phyloP scores from a whole-genome alignment of 2,888 invertebrate genomes.

The Scaptomyza cyrtandrae region DNA sequence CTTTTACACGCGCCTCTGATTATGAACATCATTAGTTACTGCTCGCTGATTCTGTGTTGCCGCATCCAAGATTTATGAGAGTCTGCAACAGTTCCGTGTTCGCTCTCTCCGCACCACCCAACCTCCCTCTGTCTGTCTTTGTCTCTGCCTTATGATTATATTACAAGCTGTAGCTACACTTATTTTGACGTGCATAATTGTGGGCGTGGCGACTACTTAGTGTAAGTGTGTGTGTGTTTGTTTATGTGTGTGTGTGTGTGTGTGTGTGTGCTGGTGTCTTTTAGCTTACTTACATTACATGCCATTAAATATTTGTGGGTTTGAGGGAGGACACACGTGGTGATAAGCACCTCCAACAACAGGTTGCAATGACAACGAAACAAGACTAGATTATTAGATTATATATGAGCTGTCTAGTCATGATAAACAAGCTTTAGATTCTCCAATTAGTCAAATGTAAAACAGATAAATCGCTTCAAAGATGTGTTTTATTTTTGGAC shows the following conservation, averaged over 20 bases:
- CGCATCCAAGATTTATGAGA: constrained; percentile 65
- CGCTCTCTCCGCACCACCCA: too few relatives aligned
- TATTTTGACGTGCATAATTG: constrained; percentile 78
- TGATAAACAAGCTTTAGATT: constrained; percentile 2
- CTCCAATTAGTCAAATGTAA: constrained; percentile 1
- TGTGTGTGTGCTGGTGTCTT: constrained; percentile 6
- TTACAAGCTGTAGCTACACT: constrained; percentile 69
- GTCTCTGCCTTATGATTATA: constrained; percentile 23
- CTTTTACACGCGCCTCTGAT: constrained; percentile 77
- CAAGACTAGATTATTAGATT: background rate
- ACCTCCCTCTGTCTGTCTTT: background rate
- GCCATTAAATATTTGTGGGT: background rate
- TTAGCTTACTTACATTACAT: constrained; percentile 12
- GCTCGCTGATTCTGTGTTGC: constrained; percentile 52
- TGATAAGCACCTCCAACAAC: constrained; percentile 32
- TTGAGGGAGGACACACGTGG: constrained; percentile 19
- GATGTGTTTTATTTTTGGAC: background rate
- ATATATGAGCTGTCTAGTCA: constrained; percentile 3
- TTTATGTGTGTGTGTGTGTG: constrained; percentile 15
- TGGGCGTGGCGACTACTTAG: constrained; percentile 43
- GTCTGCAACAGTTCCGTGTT: constrained; percentile 42
- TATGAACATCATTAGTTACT: constrained; percentile 78
- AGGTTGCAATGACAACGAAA: constrained; percentile 27
- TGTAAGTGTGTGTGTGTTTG: constrained; percentile 5
- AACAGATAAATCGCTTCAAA: background rate